Conservation (phyloP, 1,140 invertebrate genomes). For the Heliconius congener region DNA sequence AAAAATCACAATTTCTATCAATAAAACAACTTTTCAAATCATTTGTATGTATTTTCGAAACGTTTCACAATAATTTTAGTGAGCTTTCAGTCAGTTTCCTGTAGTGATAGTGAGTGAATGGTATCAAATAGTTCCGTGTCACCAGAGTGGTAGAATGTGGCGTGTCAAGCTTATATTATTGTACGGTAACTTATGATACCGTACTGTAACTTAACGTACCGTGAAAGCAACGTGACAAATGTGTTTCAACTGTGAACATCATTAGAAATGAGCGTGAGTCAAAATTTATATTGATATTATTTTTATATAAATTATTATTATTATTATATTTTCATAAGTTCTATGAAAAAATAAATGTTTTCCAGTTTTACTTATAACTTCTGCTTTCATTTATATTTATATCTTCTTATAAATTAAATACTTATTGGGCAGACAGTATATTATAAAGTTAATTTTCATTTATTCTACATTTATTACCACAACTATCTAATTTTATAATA, state of each 20-base stretch:
- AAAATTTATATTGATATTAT: too few relatives aligned
- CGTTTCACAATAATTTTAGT: constrained; percentile 9
- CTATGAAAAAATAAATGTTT: too few relatives aligned
- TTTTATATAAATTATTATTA: too few relatives aligned
- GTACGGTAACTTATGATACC: constrained; percentile 54
- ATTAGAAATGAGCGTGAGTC: constrained; percentile 58
- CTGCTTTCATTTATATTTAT: too few relatives aligned
- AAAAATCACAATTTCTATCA: not conserved
- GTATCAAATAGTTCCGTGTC: not conserved
- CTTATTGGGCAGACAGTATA: too few relatives aligned
- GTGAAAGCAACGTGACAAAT: constrained; percentile 33
- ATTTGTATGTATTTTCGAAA: not conserved
- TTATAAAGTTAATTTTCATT: too few relatives aligned
- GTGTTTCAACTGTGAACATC: constrained; percentile 31
- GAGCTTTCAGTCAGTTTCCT: not conserved
- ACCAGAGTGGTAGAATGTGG: constrained; percentile 39
- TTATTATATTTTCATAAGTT: too few relatives aligned
- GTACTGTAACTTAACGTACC: constrained; percentile 40
- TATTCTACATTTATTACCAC: too few relatives aligned
- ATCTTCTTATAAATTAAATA: too few relatives aligned
- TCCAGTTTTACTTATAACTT: too few relatives aligned
- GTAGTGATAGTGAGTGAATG: constrained; percentile 3
- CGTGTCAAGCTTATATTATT: constrained; percentile 41
- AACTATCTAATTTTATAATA: too few relatives aligned
- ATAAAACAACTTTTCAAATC: not conserved